These are phyloP conservation scores for Agrotis ipsilon DNA, from an alignment of 2,888 invertebrate genomes.

Conservation along the genomic window DNA sequence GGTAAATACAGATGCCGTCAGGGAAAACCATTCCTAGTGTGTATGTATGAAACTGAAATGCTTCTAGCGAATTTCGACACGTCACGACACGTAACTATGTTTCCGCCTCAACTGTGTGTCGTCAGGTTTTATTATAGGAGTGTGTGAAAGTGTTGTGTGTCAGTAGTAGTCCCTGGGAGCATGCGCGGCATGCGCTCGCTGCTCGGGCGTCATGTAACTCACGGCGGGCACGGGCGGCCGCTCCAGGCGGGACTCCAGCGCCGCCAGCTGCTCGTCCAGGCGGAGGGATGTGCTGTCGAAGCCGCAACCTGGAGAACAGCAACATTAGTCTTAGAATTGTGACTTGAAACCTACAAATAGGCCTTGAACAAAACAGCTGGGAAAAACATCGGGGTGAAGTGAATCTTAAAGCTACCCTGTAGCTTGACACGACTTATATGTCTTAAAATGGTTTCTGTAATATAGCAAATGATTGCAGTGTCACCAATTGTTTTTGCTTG, in stretches of 20 bases:
- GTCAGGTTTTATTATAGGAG: not conserved
- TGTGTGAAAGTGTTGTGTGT: constrained; percentile 48
- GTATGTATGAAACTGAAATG: too few relatives aligned
- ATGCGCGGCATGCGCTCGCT: constrained; percentile 71
- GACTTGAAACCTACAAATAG: not conserved
- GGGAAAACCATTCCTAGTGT: too few relatives aligned
- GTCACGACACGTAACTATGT: too few relatives aligned
- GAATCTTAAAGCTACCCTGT: not conserved
- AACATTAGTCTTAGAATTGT: not conserved
- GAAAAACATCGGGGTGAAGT: not conserved
- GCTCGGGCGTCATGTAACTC: constrained; percentile 82
- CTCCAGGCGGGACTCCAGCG: constrained; percentile 95
- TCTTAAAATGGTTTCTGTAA: too few relatives aligned
- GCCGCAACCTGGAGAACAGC: constrained; percentile 83
- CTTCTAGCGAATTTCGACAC: too few relatives aligned
- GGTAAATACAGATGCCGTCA: too few relatives aligned
- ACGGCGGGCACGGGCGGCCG: constrained; percentile 93
- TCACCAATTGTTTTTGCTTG: too few relatives aligned
- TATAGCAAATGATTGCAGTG: too few relatives aligned
- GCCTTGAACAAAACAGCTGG: not conserved
- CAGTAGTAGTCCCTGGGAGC: constrained; percentile 77
- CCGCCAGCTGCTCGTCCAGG: constrained; percentile 95
- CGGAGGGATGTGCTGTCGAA: constrained; percentile 95
- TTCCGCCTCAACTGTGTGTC: too few relatives aligned
- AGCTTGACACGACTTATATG: not conserved